Evolutionary conservation across 1,140 invertebrate genomes (phyloP), one percentile per base, ranked within the genome.

Genomic region (Prorops nasuta): DNA sequence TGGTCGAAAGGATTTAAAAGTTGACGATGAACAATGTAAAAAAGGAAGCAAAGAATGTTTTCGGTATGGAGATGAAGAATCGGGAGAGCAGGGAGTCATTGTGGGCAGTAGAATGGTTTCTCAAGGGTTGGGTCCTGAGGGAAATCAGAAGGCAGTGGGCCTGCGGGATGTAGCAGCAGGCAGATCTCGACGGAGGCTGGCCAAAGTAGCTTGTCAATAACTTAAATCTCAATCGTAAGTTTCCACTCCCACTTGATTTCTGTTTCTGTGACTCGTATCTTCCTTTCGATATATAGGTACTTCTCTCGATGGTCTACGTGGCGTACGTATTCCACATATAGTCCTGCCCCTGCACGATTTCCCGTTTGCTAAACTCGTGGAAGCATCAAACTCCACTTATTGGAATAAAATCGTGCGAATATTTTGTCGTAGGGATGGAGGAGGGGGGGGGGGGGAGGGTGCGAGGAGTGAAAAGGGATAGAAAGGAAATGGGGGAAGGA

Each of bases 161-260:
- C 69, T 71, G 35, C 57, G 68, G 70, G 70, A 75, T 72, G 67
- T 67, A 68, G 63, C 47, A 58, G 63, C 47, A 58, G 54, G 60
- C 60, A 60, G 65, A 73, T 73, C 67, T 69, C 66, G 54, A 39
- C 54, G 56, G 61, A 64, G 69, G 62, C 67, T 70, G 60, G 52
- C 65, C 64, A 77, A 76, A 77, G 71, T 77, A 75, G 69, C 75
- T 77, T 77, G 74, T 76, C 75, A 76, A 77, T 77, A 76, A 76
- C 66, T 76, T 76, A 76, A 77, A 76, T 77, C 72, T 74, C 73
- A 76, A 76, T 76, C 71, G 65, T 74, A 76, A 74, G 71, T 76
- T 74, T 58, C 64, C 67, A 56, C 64, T 74, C 67, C 70, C 69
- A 63, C 66, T 67, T 74, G 71, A 72, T 71, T 74, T 71, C 61